Conservation (phyloP, 2,888 invertebrate species). For the Hypena proboscidalis region DNA sequence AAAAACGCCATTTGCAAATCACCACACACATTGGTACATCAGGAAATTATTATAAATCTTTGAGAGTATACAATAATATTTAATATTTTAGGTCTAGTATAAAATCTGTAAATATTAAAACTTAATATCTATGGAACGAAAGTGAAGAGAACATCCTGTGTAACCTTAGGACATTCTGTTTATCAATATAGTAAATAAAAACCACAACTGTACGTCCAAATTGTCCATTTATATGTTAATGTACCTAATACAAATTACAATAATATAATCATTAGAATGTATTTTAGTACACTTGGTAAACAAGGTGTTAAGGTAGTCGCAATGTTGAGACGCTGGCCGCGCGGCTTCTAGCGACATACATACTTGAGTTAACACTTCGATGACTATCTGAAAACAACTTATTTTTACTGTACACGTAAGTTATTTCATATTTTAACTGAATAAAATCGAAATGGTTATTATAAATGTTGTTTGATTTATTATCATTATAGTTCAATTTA, state of each 20-base stretch:
- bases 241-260: conserved; percentile 84
- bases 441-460: conserved; percentile 85
- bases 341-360: conserved; percentile 67
- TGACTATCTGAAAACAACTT: conserved; percentile 80
- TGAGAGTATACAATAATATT: conserved; percentile 58
- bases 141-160: conserved; percentile 66
- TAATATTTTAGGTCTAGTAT: conserved; percentile 46
- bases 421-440: conserved; percentile 86
- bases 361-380: conserved; percentile 68
- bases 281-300: conserved; percentile 74
- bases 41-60: conserved; percentile 37
- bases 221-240: conserved; percentile 85
- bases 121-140: conserved; percentile 66
- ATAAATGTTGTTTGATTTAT: conserved; percentile 56
- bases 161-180: conserved; percentile 65
- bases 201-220: conserved; percentile 85
- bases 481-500: too few relatives aligned
- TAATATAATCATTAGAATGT: conserved; percentile 82
- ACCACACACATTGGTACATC: conserved; percentile 17
- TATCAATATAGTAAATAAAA: conserved; percentile 69
- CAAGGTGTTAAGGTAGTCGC: conserved; percentile 67
- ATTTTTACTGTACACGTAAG: conserved; percentile 85
- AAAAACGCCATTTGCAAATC: conserved; percentile 4
- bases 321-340: conserved; percentile 55
- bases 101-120: conserved; percentile 65